Conservation (phyloP, 2,888 invertebrate genomes). For the Dexiosoma caninum region DNA sequence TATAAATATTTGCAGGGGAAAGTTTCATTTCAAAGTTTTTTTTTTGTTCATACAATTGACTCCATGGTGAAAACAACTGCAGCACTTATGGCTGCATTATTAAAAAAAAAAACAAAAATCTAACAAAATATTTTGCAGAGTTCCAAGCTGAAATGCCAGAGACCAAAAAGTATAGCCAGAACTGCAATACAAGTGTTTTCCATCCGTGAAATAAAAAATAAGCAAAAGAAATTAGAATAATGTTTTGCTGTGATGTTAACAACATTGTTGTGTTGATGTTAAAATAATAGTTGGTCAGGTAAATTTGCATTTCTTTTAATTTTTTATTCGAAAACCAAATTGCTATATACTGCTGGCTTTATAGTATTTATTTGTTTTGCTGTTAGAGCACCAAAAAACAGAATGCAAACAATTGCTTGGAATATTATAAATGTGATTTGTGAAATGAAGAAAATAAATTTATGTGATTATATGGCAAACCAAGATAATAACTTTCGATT, state of each 20-base stretch:
- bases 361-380: too few relatives aligned
- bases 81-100: slow-evolving; percentile 60
- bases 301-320: slow-evolving; percentile 9
- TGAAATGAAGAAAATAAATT: too few relatives aligned
- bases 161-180: background rate
- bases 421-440: background rate
- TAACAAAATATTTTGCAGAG: background rate
- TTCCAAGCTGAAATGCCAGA: background rate
- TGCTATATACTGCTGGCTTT: too few relatives aligned
- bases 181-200: background rate
- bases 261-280: slow-evolving; percentile 59
- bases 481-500: background rate
- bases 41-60: background rate
- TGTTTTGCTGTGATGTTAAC: slow-evolving; percentile 52
- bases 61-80: slow-evolving; percentile 53
- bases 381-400: too few relatives aligned
- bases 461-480: too few relatives aligned
- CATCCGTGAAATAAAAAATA: background rate
- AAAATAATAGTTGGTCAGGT: slow-evolving; percentile 61
- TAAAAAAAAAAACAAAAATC: slow-evolving; percentile 39
- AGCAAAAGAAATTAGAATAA: slow-evolving; percentile 35
- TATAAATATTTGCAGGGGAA: slow-evolving; percentile 7
- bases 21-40: background rate
- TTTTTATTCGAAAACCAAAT: too few relatives aligned
- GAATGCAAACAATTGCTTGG: background rate